A percentile compares a stretch with the other conserved stretches of the same genome.
phyloP scores from a whole-genome alignment of 2,888 invertebrate species.

The Ariolimax columbianus region DNA sequence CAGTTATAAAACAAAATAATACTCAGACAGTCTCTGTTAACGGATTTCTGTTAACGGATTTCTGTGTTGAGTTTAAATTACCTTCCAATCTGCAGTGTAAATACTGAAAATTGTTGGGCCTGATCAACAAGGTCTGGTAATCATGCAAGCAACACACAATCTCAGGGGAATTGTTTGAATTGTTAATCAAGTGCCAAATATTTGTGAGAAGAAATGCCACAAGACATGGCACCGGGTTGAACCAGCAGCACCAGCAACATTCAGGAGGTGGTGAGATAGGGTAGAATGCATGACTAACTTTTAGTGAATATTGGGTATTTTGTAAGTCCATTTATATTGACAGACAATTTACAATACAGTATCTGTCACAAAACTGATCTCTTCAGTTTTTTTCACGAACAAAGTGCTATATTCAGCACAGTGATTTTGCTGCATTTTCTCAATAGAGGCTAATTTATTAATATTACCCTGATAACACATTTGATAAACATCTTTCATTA shows the following conservation, averaged over 20 bases:
- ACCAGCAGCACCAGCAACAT: not conserved
- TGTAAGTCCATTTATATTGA: not conserved
- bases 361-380: not conserved
- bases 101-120: not conserved
- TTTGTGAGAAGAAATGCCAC: not conserved
- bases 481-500: not conserved
- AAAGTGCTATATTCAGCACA: not conserved
- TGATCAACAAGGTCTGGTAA: conserved; percentile 9
- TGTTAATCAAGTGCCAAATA: conserved; percentile 14
- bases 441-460: not conserved
- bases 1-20: not conserved
- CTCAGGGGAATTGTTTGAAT: conserved; percentile 24
- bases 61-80: not conserved
- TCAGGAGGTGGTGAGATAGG: too few relatives aligned
- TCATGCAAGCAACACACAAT: not conserved
- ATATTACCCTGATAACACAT: not conserved
- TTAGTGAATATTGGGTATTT: not conserved
- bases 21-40: not conserved
- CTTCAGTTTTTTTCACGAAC: not conserved
- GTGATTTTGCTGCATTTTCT: not conserved
- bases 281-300: not conserved
- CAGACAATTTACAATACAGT: not conserved
- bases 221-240: not conserved
- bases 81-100: not conserved
- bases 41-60: not conserved